phyloP scores from a whole-genome alignment of 2,113 vertebrate species.

The Rhinichthys klamathensis region DNA sequence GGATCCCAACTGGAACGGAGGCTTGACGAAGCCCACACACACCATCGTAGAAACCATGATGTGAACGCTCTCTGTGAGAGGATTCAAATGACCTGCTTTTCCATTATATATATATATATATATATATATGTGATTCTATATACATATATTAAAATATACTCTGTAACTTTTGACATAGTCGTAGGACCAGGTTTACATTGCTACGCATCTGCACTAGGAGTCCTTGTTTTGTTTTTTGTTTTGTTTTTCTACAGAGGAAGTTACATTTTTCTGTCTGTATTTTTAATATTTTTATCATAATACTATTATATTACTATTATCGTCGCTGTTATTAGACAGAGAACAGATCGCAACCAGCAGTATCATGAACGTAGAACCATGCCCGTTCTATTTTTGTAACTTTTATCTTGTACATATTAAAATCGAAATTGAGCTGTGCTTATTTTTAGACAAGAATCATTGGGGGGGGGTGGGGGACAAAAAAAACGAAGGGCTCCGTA shows the following conservation, averaged over 20 bases:
- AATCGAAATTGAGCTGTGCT: slow-evolving; percentile 42
- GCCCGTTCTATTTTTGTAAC: slow-evolving; percentile 29
- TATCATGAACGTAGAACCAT: slow-evolving; percentile 47
- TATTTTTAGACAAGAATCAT: slow-evolving; percentile 38
- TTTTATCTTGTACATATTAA: slow-evolving; percentile 55
- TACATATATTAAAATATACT: slow-evolving; percentile 52
- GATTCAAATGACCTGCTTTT: slow-evolving; percentile 76
- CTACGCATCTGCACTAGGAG: slow-evolving; percentile 93
- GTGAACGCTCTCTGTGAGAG: slow-evolving; percentile 88
- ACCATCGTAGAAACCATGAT: slow-evolving; percentile 99
- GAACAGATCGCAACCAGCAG: slow-evolving; percentile 46
- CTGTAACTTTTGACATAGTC: slow-evolving; percentile 85
- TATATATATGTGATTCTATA: slow-evolving; percentile 63
- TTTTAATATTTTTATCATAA: slow-evolving; percentile 69
- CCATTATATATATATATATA: slow-evolving; percentile 75
- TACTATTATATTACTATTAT: slow-evolving; percentile 70
- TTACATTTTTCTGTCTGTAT: slow-evolving; percentile 74
- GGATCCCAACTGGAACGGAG: slow-evolving; percentile 83
- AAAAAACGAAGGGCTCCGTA: slow-evolving; percentile 49
- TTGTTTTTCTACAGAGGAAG: slow-evolving; percentile 70
- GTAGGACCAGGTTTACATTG: slow-evolving; percentile 97
- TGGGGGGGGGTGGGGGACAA: background rate
- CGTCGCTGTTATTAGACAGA: slow-evolving; percentile 71
- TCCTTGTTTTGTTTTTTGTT: slow-evolving; percentile 70
- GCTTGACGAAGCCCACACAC: slow-evolving; percentile 89